A percentile compares a stretch with the other conserved stretches of the same genome.
Conservation (phyloP, 2,888 invertebrate species). For the Acronicta aceris region DNA sequence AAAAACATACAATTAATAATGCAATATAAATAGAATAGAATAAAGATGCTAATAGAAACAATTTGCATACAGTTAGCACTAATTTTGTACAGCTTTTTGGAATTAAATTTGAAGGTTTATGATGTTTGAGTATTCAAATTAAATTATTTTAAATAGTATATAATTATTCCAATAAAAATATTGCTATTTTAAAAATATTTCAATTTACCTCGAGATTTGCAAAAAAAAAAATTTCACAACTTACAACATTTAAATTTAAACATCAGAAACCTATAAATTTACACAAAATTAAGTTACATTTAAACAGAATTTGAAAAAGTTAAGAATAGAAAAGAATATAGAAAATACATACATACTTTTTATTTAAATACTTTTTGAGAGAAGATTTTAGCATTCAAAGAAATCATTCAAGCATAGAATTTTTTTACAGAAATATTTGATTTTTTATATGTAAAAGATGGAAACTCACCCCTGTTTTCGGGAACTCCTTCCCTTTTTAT, state of each 20-base stretch:
- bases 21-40: slow-evolving; percentile 71
- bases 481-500: slow-evolving; percentile 85
- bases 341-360: slow-evolving; percentile 25
- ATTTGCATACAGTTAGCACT: slow-evolving; percentile 77
- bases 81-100: slow-evolving; percentile 72
- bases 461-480: slow-evolving; percentile 86
- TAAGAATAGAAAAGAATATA: slow-evolving; percentile 36
- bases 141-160: background rate
- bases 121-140: slow-evolving; percentile 32
- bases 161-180: no score
- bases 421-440: slow-evolving; percentile 56
- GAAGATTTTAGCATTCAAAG: slow-evolving; percentile 42
- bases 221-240: no score
- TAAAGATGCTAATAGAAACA: slow-evolving; percentile 70
- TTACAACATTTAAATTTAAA: no score
- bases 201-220: background rate
- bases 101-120: slow-evolving; percentile 41
- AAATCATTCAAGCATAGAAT: slow-evolving; percentile 63
- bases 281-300: slow-evolving; percentile 31
- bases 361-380: slow-evolving; percentile 12
- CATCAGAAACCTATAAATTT: slow-evolving; percentile 51
- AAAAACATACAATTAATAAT: slow-evolving; percentile 89
- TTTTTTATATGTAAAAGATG: slow-evolving; percentile 14
- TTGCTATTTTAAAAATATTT: no score
- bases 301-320: slow-evolving; percentile 39